These are phyloP conservation scores for Pedionomus torquatus DNA, from an alignment of 2,113 vertebrate species.

Conservation along the genomic window DNA sequence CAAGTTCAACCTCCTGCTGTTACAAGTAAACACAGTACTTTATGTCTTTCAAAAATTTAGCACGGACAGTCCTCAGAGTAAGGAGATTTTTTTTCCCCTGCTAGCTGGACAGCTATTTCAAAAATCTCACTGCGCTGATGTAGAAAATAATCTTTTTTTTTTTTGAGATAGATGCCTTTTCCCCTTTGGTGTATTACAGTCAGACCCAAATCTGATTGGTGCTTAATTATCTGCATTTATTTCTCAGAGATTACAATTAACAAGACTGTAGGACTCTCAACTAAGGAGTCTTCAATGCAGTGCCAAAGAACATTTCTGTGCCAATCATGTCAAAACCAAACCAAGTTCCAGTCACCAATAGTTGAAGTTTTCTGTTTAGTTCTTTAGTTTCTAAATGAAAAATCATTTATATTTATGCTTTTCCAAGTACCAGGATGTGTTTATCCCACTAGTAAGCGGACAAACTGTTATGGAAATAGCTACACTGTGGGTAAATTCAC, in stretches of 20 bases:
- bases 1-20: not conserved
- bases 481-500: not conserved
- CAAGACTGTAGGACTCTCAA: not conserved
- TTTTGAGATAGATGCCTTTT: not conserved
- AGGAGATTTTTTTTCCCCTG: not conserved
- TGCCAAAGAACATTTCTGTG: not conserved
- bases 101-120: not conserved
- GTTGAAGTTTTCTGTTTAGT: not conserved
- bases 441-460: not conserved
- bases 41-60: not conserved
- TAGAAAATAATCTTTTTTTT: not conserved
- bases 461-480: not conserved
- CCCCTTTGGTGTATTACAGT: not conserved
- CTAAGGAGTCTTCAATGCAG: not conserved
- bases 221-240: not conserved
- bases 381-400: not conserved
- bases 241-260: conserved; percentile 1
- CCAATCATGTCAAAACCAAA: not conserved
- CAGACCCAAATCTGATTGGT: not conserved
- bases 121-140: not conserved
- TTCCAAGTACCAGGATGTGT: not conserved
- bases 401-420: not conserved
- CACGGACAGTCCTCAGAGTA: not conserved
- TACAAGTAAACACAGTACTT: not conserved
- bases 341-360: not conserved